Evolutionary conservation across 1,140 invertebrate species (phyloP).

Genomic region (Drosophila jambulina): DNA sequence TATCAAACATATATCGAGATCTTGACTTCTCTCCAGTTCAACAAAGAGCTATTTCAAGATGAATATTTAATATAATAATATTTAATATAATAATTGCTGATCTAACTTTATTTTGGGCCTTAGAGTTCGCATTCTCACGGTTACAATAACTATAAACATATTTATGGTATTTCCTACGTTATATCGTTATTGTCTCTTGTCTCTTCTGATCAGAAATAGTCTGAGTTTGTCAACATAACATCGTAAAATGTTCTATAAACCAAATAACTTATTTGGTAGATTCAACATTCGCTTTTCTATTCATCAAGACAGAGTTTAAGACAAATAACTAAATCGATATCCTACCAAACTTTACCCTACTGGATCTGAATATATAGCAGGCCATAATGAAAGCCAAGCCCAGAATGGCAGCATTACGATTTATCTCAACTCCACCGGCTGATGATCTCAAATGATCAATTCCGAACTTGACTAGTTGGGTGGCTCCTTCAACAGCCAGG

Average conservation of each 20-base stretch:
- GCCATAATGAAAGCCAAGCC: background rate
- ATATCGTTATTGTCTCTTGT: too few relatives aligned
- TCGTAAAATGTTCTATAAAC: background rate
- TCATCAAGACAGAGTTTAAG: background rate
- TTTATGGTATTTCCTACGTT: background rate
- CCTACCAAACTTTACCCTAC: background rate
- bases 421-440: conserved; percentile 2
- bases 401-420: background rate
- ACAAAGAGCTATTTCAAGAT: background rate
- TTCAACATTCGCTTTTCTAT: background rate
- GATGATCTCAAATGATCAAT: background rate
- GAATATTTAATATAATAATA: background rate
- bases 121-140: too few relatives aligned
- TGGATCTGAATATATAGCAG: background rate
- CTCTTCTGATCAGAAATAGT: too few relatives aligned
- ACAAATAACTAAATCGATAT: background rate
- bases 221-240: background rate
- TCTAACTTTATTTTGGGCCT: too few relatives aligned
- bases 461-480: background rate
- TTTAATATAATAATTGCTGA: too few relatives aligned
- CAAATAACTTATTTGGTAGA: background rate
- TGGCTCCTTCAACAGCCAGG: conserved; percentile 1
- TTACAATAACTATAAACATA: background rate
- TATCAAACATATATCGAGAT: too few relatives aligned
- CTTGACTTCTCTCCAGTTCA: background rate